A percentile compares a stretch with the other conserved stretches of the same genome.
Conservation (phyloP, 1,140 invertebrate genomes). For the Cydia splendana region DNA sequence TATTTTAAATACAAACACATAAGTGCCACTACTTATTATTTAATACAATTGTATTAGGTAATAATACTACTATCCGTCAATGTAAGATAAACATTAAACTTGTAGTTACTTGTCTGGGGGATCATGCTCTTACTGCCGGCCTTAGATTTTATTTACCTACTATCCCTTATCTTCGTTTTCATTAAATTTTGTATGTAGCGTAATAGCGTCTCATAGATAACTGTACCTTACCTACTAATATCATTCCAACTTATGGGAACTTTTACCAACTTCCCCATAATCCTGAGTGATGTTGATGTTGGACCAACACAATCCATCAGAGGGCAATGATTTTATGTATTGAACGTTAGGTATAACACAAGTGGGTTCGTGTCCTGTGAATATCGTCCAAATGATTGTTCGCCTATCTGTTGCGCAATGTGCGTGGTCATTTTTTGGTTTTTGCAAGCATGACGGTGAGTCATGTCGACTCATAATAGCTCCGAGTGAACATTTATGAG, state of each 20-base stretch:
- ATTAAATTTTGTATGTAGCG: too few species aligned
- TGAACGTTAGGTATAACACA: background rate
- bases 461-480: conserved; percentile 51
- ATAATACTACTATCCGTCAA: too few species aligned
- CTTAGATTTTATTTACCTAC: background rate
- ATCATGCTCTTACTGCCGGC: too few species aligned
- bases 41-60: too few species aligned
- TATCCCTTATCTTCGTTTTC: too few species aligned
- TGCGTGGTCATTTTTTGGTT: conserved; percentile 47
- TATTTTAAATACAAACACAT: background rate
- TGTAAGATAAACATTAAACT: too few species aligned
- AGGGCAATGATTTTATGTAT: background rate
- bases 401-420: conserved; percentile 26
- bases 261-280: background rate
- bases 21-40: too few species aligned
- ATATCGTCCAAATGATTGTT: conserved; percentile 12
- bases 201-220: too few species aligned
- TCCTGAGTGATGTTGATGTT: background rate
- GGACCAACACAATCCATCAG: background rate
- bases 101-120: too few species aligned
- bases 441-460: conserved; percentile 51
- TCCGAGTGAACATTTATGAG: conserved; percentile 47
- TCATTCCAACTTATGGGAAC: background rate
- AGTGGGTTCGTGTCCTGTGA: conserved; percentile 4
- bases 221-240: too few species aligned